phyloP scores from a whole-genome alignment of 2,888 invertebrate genomes.

The Ornithoptera alexandrae region DNA sequence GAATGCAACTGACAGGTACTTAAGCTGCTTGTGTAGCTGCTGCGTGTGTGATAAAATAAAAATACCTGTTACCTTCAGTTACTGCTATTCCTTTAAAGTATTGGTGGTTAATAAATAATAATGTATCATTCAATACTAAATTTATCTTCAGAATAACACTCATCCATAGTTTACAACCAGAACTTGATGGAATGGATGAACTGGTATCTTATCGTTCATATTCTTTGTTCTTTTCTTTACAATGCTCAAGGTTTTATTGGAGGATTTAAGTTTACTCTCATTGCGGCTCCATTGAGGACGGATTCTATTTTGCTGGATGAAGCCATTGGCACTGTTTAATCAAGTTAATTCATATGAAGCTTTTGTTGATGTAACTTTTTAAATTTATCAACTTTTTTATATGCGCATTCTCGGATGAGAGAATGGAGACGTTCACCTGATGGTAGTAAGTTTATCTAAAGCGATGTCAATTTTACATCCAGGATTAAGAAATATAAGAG shows the following conservation, averaged over 20 bases:
- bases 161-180: too few species aligned
- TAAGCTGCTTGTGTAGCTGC: too few species aligned
- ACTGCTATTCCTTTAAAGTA: too few species aligned
- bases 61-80: too few species aligned
- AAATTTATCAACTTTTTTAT: neutral
- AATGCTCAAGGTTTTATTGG: conserved; percentile 32
- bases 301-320: conserved; percentile 3
- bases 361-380: neutral
- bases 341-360: conserved; percentile 1
- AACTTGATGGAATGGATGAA: conserved; percentile 3
- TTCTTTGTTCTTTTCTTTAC: conserved; percentile 17
- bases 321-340: conserved; percentile 8
- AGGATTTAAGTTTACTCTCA: conserved; percentile 36
- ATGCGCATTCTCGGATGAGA: neutral
- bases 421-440: neutral
- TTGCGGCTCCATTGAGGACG: conserved; percentile 29
- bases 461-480: neutral
- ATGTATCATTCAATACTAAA: too few species aligned
- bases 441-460: neutral
- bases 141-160: too few species aligned
- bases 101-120: too few species aligned
- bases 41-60: too few species aligned
- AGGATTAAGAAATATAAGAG: neutral
- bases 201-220: conserved; percentile 4
- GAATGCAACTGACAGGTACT: too few species aligned